Conservation (phyloP, 2,113 vertebrate genomes). For the Channa argus region DNA sequence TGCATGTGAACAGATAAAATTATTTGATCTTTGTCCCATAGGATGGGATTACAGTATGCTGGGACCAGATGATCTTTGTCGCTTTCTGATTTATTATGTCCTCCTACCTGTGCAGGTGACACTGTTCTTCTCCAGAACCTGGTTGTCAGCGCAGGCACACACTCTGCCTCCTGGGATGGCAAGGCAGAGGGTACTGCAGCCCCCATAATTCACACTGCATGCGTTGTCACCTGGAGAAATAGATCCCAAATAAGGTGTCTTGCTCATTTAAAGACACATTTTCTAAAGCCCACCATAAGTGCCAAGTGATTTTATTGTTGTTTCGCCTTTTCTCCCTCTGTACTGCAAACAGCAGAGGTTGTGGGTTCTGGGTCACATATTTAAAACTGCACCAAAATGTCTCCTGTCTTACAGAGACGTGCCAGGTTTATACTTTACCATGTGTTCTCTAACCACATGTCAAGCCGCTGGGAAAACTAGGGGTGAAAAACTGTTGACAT, state of each 20-base stretch:
- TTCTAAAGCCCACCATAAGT: slow-evolving; percentile 36
- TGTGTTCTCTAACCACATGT: slow-evolving; percentile 55
- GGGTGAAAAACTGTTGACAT: slow-evolving; percentile 72
- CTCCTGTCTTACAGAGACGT: slow-evolving; percentile 36
- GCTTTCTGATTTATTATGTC: slow-evolving; percentile 69
- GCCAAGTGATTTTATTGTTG: slow-evolving; percentile 15
- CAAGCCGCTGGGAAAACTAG: slow-evolving; percentile 64
- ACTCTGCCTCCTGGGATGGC: slow-evolving; percentile 94
- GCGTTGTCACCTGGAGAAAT: slow-evolving; percentile 91
- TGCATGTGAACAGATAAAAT: slow-evolving; percentile 38
- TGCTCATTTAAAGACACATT: slow-evolving; percentile 61
- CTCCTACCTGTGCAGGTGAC: slow-evolving; percentile 93
- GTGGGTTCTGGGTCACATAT: not conserved
- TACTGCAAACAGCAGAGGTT: slow-evolving; percentile 18
- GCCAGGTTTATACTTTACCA: slow-evolving; percentile 8
- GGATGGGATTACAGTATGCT: slow-evolving; percentile 41
- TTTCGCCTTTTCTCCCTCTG: slow-evolving; percentile 37
- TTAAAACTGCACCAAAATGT: slow-evolving; percentile 37
- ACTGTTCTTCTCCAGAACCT: slow-evolving; percentile 93
- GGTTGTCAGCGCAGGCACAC: slow-evolving; percentile 97
- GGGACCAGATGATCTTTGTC: slow-evolving; percentile 40
- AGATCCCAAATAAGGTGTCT: slow-evolving; percentile 64
- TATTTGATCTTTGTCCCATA: slow-evolving; percentile 52
- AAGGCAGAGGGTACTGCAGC: slow-evolving; percentile 93
- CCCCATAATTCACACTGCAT: slow-evolving; percentile 95